Evolutionary conservation across 2,888 invertebrate species (phyloP), one percentile per base, ranked within the genome.

Genomic region (Autographa pulchrina): DNA sequence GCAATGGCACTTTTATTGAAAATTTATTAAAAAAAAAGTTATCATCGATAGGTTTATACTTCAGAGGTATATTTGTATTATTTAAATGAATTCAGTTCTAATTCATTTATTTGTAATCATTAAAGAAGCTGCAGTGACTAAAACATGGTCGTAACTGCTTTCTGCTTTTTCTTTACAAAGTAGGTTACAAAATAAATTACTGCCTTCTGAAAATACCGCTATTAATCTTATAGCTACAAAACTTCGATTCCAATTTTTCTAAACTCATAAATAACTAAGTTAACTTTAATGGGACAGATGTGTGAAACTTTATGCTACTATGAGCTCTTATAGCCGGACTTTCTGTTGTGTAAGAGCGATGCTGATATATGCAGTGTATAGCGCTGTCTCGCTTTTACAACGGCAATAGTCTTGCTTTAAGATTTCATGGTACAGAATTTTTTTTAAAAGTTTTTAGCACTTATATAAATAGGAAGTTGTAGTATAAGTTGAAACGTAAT

Each of bases 401-500:
- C 35, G 7, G 35, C 35, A 8, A 35, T 8, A 8, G 7, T 35
- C 35, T 6, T 35, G 35, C 35, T 35, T 35, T 8, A 6, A 35
- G 4, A 6, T 2, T 35, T 35, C 8, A 35, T 35, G 35, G 2
- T 35, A 35, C 35, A 35, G 35, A 8, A 69, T 35, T 61, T 62
- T 70, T n/a, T 73, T 81, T 66, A 58, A 32, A n/a, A 71, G 38
- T 20, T 68, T 67, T 67, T 61, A 68, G 70, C 56, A 62, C 64
- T 43, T n/a, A 62, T 13, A 54, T 32, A 64, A 70, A 68, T 63
- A 31, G 62, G 62, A 41, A 20, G 25, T 20, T 14, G 11, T 18
- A 62, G 38, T 20, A 65, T 20, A 35, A 66, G 69, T 68, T 70
- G 71, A 72, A 75, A 81, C 74, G 62, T 78, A 78, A 77, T 82